phyloP scores from a whole-genome alignment of 2,888 invertebrate species.

The Pyrgus malvae region DNA sequence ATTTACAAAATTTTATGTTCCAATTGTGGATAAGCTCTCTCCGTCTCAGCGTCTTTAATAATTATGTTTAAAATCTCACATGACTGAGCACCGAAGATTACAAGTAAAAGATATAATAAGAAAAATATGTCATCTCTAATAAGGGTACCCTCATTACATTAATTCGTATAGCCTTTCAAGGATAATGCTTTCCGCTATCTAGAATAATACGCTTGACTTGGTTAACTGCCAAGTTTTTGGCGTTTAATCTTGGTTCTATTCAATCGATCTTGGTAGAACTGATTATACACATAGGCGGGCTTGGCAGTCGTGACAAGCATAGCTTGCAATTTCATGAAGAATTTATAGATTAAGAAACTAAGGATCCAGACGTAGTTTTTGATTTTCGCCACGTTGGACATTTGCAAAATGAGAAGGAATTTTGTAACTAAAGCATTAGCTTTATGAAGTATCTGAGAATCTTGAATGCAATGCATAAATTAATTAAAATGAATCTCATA shows the following conservation, averaged over 20 bases:
- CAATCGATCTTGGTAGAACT: slow-evolving; percentile 20
- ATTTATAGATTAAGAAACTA: neutral
- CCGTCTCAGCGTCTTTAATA: too few relatives aligned
- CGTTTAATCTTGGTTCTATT: slow-evolving; percentile 7
- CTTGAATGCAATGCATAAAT: too few relatives aligned
- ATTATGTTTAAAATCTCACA: neutral
- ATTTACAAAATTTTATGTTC: too few relatives aligned
- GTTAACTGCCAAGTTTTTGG: slow-evolving; percentile 16
- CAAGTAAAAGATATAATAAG: neutral
- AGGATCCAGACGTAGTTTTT: too few relatives aligned
- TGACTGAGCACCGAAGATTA: too few relatives aligned
- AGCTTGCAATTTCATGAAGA: neutral
- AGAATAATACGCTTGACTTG: slow-evolving; percentile 21
- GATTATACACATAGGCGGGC: slow-evolving; percentile 3
- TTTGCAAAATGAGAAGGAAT: too few relatives aligned
- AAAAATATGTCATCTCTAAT: neutral
- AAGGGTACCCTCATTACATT: slow-evolving; percentile 14
- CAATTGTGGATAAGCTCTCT: too few relatives aligned
- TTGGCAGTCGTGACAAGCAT: slow-evolving; percentile 5
- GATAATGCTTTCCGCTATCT: slow-evolving; percentile 20
- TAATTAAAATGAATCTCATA: too few relatives aligned
- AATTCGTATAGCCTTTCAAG: neutral
- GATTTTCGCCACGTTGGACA: too few relatives aligned
- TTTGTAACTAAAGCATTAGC: too few relatives aligned
- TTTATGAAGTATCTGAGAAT: too few relatives aligned